Evolutionary conservation across 2,797 vertebrate species (phyloP), one percentile per base, ranked within the genome.

Genomic region (Selene dorsalis): DNA sequence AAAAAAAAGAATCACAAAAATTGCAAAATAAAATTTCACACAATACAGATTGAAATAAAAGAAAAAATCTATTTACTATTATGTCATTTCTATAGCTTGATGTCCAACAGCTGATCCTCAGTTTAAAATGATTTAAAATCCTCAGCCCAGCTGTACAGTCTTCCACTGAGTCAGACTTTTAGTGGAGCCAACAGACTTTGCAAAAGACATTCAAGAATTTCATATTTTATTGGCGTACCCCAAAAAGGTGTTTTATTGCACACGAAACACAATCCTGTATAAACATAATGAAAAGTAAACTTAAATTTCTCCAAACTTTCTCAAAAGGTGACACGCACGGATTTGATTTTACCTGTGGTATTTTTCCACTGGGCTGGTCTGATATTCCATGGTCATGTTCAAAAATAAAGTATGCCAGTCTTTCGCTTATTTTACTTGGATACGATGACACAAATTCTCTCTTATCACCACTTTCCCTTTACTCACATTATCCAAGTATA

Each of bases 361-460:
- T 87, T 88, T 90, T 92, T 90, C 82, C 86, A 89, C 52, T 4
- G 38, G 57, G 67, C 78, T 60, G 75, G 52, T 65, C 78, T 81
- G 61, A 82, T 88, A 86, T 90, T 90, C 76, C 77, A 79, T 66
- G 79, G 24, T 68, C 81, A 83, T 86, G 86, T 93, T 92, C 84
- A 63, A 90, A 91, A 92, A 94, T 91, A 93, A 89, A 88, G 77
- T 79, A 39, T 86, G 83, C 82, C 87, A 86, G 70, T 58, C 69
- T 62, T 82, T 65, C 0, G 86, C 76, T 92, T 93, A 89, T 94
- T 93, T 91, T 87, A 85, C 87, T 93, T 91, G 92, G 89, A 93
- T 86, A 65, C 24, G 43, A 55, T 81, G 84, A 88, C 85, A 84
- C 81, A 79, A 85, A 89, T 90, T 88, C 76, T 84, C 88, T 93